Base-by-base conservation (phyloP, 2,888 invertebrate genomes). In the Parnassius smintheus region DNA sequence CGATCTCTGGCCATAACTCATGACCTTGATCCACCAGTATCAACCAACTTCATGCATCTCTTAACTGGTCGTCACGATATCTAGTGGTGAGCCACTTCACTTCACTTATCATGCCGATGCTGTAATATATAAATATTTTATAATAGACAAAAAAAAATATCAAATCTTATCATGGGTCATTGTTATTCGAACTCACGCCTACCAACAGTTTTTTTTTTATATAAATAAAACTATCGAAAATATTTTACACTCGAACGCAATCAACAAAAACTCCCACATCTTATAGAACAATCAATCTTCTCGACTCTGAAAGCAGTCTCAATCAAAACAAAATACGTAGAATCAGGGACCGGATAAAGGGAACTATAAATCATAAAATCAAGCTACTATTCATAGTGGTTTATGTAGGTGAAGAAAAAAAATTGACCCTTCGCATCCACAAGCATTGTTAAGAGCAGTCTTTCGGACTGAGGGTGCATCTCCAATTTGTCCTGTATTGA, bases 361-460 rank as follows among this genome's bases (percentile, higher is more conserved):
- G 81, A 73, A 78, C 80, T 86, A 91, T 91, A 91, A 90, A 91
- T 91, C 90, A 91, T 91, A 91, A 91, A 91, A 91, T 91, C 91
- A 91, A 81, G 87, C 78, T 76, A 76, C 86, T 81, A 88, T 90
- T 91, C 84, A 88, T 81, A 80, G 78, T 78, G 86, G 85, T 89
- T 85, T 85, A 85, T 88, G 86, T 84, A 80, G 82, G 70, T 65
- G 77, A 75, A 72, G 76, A 77, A 35, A 85, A 87, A 90, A 89
- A 86, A 80, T 69, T 10, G 85, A 87, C 86, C 87, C 87, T 78
- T 70, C 77, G 74, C 73, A 79, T 77, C 77, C 74, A 68, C 49
- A 69, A 70, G 72, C 72, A 85, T 85, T 88, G 86, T 88, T 83
- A 81, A 68, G 71, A 70, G 69, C 73, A 71, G 69, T 71, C 69